These are phyloP conservation scores for Andrena minutula DNA, from an alignment of 2,888 invertebrate species.

Conservation along the genomic window DNA sequence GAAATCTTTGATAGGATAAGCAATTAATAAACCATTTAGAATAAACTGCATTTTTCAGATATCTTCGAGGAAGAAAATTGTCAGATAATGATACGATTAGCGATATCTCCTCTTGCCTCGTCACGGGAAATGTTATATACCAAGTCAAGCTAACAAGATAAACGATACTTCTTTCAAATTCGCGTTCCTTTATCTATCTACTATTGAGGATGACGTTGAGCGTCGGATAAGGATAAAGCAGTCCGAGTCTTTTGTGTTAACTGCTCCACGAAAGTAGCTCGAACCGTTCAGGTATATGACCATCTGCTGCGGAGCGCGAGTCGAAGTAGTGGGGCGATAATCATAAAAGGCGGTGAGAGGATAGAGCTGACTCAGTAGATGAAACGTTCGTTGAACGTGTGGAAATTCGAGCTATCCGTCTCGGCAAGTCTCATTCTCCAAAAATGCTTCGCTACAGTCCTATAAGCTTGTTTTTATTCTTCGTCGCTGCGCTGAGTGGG, in stretches of 20 bases:
- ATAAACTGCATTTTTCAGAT: too few relatives aligned
- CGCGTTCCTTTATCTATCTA: background rate
- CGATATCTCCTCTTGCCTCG: background rate
- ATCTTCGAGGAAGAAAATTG: too few relatives aligned
- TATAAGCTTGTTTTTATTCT: constrained; percentile 6
- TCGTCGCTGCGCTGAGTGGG: constrained; percentile 32
- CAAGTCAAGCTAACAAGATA: constrained; percentile 1
- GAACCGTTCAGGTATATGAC: constrained; percentile 16
- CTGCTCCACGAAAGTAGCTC: background rate
- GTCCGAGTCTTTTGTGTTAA: background rate
- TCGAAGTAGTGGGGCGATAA: constrained; percentile 35
- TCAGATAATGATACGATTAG: background rate
- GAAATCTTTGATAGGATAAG: too few relatives aligned
- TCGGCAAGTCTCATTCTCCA: background rate
- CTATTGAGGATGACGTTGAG: background rate
- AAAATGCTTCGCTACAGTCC: constrained; percentile 32
- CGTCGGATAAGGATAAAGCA: background rate
- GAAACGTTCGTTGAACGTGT: background rate
- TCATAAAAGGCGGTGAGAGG: constrained; percentile 31
- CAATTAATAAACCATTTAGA: too few relatives aligned
- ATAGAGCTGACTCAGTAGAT: background rate
- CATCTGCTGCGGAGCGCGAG: constrained; percentile 26
- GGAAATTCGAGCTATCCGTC: background rate
- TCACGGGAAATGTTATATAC: background rate
- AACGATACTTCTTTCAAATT: constrained; percentile 3